Conservation (phyloP, 2,113 vertebrate genomes). For the Polypterus senegalus region DNA sequence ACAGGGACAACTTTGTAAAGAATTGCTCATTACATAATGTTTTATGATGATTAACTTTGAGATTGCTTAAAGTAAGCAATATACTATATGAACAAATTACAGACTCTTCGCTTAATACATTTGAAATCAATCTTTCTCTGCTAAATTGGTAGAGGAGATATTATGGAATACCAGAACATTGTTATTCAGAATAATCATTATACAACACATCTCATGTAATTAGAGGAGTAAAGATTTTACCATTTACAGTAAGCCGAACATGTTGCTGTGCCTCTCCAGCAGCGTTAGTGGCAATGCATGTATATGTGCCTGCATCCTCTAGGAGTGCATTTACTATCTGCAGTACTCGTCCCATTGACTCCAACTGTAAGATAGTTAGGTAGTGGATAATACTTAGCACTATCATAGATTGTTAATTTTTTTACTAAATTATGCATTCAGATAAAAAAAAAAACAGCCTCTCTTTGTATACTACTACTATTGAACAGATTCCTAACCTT, state of each 20-base stretch:
- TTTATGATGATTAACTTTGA: not conserved
- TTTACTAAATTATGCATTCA: conserved; percentile 20
- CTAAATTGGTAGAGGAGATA: too few species aligned
- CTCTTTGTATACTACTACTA: conserved; percentile 9
- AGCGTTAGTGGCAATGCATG: conserved; percentile 85
- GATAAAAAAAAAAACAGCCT: conserved; percentile 20
- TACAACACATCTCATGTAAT: not conserved
- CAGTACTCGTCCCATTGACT: conserved; percentile 69
- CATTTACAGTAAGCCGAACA: conserved; percentile 69
- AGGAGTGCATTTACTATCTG: conserved; percentile 55
- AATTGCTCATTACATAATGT: not conserved
- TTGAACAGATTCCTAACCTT: not conserved
- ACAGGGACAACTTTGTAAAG: not conserved
- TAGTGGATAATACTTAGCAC: too few species aligned
- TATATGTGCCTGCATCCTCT: conserved; percentile 77
- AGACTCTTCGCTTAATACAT: not conserved
- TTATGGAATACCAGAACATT: too few species aligned
- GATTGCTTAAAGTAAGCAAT: too few species aligned
- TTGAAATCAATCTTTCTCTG: not conserved
- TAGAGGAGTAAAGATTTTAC: conserved; percentile 43
- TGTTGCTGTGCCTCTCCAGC: conserved; percentile 83
- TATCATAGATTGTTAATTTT: not conserved
- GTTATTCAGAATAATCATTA: too few species aligned
- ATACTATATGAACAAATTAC: too few species aligned
- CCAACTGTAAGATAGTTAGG: conserved; percentile 52